Conservation (phyloP, 2,113 vertebrate genomes). For the Nicator chloris region DNA sequence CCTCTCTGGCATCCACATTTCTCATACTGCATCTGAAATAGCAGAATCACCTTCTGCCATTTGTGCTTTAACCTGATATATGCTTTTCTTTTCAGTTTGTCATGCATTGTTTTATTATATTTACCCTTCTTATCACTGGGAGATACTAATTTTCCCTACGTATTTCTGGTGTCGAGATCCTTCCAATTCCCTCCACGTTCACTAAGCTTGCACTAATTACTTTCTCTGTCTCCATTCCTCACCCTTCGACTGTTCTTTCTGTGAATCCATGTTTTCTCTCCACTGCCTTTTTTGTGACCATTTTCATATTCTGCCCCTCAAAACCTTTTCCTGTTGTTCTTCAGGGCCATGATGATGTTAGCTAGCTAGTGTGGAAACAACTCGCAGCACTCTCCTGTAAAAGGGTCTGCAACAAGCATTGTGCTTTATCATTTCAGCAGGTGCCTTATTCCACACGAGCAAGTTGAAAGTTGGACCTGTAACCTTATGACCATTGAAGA, state of each 20-base stretch:
- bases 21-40: not conserved
- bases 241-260: not conserved
- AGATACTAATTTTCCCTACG: not conserved
- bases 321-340: not conserved
- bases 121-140: not conserved
- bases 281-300: not conserved
- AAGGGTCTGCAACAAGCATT: not conserved
- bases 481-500: not conserved
- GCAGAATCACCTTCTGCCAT: not conserved
- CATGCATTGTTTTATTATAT: not conserved
- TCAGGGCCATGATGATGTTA: not conserved
- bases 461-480: not conserved
- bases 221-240: not conserved
- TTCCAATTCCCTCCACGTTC: not conserved
- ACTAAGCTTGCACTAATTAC: not conserved
- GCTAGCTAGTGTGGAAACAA: not conserved
- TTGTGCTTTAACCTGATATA: not conserved
- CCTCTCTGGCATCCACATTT: not conserved
- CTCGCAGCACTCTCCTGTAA: not conserved
- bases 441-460: not conserved
- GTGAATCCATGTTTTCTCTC: not conserved
- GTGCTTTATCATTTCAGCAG: not conserved
- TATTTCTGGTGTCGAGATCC: not conserved
- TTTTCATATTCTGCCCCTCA: not conserved
- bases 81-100: not conserved